phyloP scores from a whole-genome alignment of 2,113 vertebrate species.

The Nanger granti region DNA sequence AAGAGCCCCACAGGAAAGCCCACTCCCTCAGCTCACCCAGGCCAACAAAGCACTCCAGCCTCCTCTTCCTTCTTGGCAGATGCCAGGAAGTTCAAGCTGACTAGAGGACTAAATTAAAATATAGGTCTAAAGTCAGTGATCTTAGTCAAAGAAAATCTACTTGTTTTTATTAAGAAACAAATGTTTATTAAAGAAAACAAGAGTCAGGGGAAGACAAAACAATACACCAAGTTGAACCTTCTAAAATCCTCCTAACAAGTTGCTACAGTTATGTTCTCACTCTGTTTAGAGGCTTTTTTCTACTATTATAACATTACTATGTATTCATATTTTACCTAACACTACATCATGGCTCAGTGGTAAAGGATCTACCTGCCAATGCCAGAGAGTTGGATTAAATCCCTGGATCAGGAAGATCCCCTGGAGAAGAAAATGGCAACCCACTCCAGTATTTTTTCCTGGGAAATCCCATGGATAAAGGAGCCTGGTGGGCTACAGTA shows the following conservation, averaged over 20 bases:
- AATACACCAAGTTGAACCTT: neutral
- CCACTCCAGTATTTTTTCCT: neutral
- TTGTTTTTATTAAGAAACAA: neutral
- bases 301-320: neutral
- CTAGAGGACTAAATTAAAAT: neutral
- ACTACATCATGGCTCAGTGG: neutral
- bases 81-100: neutral
- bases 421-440: neutral
- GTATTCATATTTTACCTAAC: conserved; percentile 34
- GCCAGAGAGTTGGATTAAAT: neutral
- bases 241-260: conserved; percentile 9
- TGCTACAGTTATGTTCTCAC: neutral
- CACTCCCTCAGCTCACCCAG: neutral
- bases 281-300: neutral
- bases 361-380: neutral
- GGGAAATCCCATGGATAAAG: neutral
- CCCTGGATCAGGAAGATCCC: neutral
- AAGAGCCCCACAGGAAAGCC: neutral
- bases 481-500: neutral
- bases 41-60: neutral
- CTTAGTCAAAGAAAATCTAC: neutral
- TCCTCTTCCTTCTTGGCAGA: neutral
- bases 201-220: neutral
- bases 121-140: neutral
- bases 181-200: neutral